A percentile compares a stretch with the other conserved stretches of the same genome.
phyloP scores from a whole-genome alignment of 2,113 vertebrate genomes.

The Prochilodus magdalenae region DNA sequence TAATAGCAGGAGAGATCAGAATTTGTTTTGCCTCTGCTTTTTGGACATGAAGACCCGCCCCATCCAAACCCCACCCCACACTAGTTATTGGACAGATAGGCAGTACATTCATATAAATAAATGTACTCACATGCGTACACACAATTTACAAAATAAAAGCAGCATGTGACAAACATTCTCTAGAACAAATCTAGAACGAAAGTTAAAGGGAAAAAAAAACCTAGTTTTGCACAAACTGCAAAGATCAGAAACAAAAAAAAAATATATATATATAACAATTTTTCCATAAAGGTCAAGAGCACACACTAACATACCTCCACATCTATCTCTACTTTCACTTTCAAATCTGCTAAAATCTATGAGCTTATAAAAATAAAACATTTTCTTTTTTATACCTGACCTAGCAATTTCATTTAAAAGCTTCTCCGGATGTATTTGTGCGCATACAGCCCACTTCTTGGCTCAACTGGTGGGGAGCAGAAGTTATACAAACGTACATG shows the following conservation, averaged over 20 bases:
- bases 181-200: conserved; percentile 45
- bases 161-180: conserved; percentile 48
- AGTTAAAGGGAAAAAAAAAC: conserved; percentile 20
- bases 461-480: conserved; percentile 55
- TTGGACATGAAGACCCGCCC: conserved; percentile 16
- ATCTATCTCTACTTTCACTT: conserved; percentile 9
- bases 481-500: background rate
- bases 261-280: too few species aligned
- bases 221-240: conserved; percentile 34
- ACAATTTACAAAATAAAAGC: conserved; percentile 59
- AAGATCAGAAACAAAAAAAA: too few species aligned
- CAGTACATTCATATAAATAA: conserved; percentile 55
- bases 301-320: conserved; percentile 21
- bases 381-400: conserved; percentile 66
- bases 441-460: conserved; percentile 46
- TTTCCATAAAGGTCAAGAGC: background rate
- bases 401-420: conserved; percentile 63
- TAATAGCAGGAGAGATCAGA: conserved; percentile 43
- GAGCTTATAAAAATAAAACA: conserved; percentile 69
- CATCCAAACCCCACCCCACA: background rate
- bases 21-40: background rate
- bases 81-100: conserved; percentile 50
- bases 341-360: conserved; percentile 58
- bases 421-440: conserved; percentile 69
- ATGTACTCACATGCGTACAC: conserved; percentile 48